phyloP scores from a whole-genome alignment of 2,888 invertebrate genomes.

The Flexamia atlantica region DNA sequence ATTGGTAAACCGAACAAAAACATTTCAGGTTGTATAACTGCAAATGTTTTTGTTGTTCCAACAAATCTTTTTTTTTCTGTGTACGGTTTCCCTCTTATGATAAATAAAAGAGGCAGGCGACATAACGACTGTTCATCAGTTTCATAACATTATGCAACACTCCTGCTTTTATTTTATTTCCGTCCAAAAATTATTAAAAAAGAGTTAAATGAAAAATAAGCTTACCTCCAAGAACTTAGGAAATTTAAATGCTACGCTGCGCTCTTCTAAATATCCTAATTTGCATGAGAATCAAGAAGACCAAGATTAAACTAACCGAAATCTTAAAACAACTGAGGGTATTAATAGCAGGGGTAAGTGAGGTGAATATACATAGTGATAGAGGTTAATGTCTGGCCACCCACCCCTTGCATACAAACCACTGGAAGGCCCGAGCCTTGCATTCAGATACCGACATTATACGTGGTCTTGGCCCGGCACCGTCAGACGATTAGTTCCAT shows the following conservation, averaged over 20 bases:
- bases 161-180: too few species aligned
- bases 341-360: conserved; percentile 31
- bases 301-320: conserved; percentile 12
- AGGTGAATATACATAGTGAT: conserved; percentile 48
- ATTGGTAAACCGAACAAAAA: too few species aligned
- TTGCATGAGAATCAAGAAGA: conserved; percentile 1
- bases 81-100: too few species aligned
- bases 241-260: neutral
- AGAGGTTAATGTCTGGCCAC: conserved; percentile 30
- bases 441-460: conserved; percentile 37
- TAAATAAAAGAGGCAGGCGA: too few species aligned
- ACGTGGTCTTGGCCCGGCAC: neutral
- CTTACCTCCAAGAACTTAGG: neutral
- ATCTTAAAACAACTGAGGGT: conserved; percentile 19
- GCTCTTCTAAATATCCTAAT: neutral
- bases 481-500: neutral
- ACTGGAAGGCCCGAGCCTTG: neutral
- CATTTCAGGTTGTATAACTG: too few species aligned
- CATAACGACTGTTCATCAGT: too few species aligned
- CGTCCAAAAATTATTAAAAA: too few species aligned
- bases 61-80: too few species aligned
- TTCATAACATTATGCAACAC: too few species aligned
- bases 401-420: conserved; percentile 26
- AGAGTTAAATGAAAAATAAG: too few species aligned
- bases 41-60: too few species aligned